These are phyloP conservation scores for Meles meles DNA, from an alignment of 2,113 vertebrate genomes.

Conservation along the genomic window DNA sequence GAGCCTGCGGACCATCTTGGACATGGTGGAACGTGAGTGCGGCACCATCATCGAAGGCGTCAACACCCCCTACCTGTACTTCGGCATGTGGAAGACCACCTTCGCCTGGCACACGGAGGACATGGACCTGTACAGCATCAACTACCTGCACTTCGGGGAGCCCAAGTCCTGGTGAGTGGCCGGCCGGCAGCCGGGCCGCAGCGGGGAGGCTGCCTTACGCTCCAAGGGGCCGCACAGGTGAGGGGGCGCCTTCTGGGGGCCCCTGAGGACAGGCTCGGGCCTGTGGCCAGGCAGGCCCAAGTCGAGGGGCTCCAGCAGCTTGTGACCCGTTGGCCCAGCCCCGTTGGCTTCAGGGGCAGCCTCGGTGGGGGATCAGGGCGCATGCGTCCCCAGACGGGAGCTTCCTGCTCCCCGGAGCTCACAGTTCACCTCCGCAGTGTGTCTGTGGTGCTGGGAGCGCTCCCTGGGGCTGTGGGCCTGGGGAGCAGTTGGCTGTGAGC, in stretches of 20 bases:
- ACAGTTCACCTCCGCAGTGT: fast-evolving
- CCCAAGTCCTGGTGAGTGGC: conserved; percentile 97
- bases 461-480: fast-evolving
- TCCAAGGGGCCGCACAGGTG: neutral
- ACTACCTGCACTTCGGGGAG: conserved; percentile 98
- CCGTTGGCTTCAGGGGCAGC: neutral
- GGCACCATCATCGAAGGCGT: conserved; percentile 98
- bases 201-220: neutral
- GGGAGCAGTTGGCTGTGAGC: neutral
- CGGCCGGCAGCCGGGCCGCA: neutral
- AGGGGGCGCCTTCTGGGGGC: neutral
- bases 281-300: fast-evolving
- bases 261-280: fast-evolving
- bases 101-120: conserved; percentile 99
- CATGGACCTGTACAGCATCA: conserved; percentile 99
- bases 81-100: conserved; percentile 99
- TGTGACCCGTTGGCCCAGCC: too few relatives aligned
- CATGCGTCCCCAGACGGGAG: fast-evolving
- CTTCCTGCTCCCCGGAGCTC: fast-evolving
- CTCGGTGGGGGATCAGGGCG: neutral
- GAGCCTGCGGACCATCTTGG: conserved; percentile 93
- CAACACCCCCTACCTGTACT: conserved; percentile 98
- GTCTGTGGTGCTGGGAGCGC: neutral
- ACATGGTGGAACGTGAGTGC: conserved; percentile 99
- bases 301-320: too few relatives aligned